Percentiles rank a stretch among this genome's conserved stretches.
Conservation (phyloP, 92 coral and sea anemone species). For the Zoanthus gigantus region DNA sequence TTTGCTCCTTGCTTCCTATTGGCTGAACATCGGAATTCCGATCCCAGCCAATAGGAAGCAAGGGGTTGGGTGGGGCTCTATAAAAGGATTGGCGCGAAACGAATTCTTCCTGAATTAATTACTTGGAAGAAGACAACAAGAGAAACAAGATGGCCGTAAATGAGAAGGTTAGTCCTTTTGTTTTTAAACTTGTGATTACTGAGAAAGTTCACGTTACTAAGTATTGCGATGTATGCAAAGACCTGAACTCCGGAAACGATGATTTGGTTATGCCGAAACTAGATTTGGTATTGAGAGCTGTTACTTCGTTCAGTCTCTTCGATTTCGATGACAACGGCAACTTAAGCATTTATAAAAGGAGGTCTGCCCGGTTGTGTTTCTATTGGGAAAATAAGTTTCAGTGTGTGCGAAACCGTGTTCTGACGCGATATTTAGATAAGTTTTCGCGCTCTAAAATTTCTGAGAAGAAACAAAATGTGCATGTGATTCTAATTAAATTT, state of each 20-base stretch:
- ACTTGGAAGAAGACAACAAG: conserved; percentile 30
- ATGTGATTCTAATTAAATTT: not conserved
- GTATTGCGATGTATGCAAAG: conserved; percentile 30
- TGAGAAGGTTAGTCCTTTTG: conserved; percentile 26
- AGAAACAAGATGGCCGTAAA: conserved; percentile 38
- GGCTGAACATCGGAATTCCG: conserved; percentile 38
- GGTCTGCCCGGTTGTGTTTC: conserved; percentile 22
- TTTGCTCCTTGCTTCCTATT: conserved; percentile 36
- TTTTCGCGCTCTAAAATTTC: not conserved
- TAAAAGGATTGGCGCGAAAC: conserved; percentile 37
- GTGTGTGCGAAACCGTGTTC: conserved; percentile 17
- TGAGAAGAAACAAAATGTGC: not conserved
- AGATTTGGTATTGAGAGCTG: conserved; percentile 36
- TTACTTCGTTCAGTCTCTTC: conserved; percentile 17
- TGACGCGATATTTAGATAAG: conserved; percentile 23
- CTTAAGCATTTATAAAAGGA: conserved; percentile 31
- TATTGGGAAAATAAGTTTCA: conserved; percentile 33
- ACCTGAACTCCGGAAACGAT: conserved; percentile 26
- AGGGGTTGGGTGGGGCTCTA: conserved; percentile 34
- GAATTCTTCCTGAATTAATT: conserved; percentile 30
- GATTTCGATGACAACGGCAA: conserved; percentile 36
- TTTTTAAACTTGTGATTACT: conserved; percentile 10
- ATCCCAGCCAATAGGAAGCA: conserved; percentile 33
- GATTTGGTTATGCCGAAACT: conserved; percentile 19
- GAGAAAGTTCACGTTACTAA: conserved; percentile 29